Conservation (phyloP, 2,113 vertebrate species). For the Monopterus albus region DNA sequence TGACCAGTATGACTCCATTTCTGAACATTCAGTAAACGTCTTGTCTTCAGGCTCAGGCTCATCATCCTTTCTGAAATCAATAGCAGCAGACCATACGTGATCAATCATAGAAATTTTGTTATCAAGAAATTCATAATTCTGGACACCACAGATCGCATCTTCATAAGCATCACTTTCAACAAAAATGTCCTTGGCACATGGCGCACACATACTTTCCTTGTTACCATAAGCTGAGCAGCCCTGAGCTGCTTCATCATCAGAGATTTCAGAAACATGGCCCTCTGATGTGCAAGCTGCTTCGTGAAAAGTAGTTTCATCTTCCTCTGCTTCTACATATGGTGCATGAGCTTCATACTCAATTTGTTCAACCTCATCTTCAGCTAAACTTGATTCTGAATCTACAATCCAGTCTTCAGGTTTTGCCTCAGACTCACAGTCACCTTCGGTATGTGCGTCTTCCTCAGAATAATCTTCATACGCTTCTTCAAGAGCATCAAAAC, state of each 20-base stretch:
- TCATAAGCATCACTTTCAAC: constrained; percentile 68
- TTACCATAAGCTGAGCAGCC: background rate
- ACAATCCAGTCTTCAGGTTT: constrained; percentile 23
- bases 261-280: constrained; percentile 10
- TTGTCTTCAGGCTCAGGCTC: constrained; percentile 10
- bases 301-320: constrained; percentile 16
- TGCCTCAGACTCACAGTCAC: constrained; percentile 35
- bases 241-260: constrained; percentile 30
- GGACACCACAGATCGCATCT: constrained; percentile 21
- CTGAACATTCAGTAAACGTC: constrained; percentile 44
- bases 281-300: constrained; percentile 38
- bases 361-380: constrained; percentile 35
- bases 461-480: constrained; percentile 27
- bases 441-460: constrained; percentile 6
- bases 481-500: constrained; percentile 8
- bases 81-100: background rate
- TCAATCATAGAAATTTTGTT: background rate
- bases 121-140: background rate
- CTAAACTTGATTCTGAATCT: constrained; percentile 34
- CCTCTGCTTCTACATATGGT: constrained; percentile 26
- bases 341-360: background rate
- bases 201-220: constrained; percentile 47
- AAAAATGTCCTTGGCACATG: constrained; percentile 61
- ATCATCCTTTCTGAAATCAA: constrained; percentile 3
- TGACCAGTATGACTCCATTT: constrained; percentile 69